Evolutionary conservation across 2,888 invertebrate species (phyloP), one percentile per base, ranked within the genome.

Genomic region (Chymomyza fuscimana): DNA sequence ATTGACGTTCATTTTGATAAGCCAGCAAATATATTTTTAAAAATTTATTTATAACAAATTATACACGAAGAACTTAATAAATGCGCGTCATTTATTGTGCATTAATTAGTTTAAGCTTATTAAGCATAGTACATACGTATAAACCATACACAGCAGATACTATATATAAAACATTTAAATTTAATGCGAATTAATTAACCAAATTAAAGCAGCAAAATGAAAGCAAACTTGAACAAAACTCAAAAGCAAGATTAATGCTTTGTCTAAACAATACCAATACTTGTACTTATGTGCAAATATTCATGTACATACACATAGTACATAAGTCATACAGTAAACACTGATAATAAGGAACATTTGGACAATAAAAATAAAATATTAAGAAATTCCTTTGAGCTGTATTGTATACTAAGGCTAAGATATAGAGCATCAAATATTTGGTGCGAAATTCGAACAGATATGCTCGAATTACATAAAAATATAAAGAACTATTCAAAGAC

Each of bases 191-290:
- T 46, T 46, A 10, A 46, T 46, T 46, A 46, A 46, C 12, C 12
- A 46, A 46, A 46, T 46, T 12, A 12, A 46, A 46, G 10, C 40
- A 3, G 40, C 40, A 46, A 46, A 32, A 10, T 46, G 12, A 46
- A 46, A 32, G 32, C 40, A 46, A 12, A 46, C 25, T 36, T 61
- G 5, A 59, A 15, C 68, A 12, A 52, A 72, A 52, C 62, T 61
- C 72, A 54, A 58, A 54, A 59, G 52, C 70, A 73, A 46, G 40
- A 46, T 46, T 12, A 75, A 81, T 77, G 80, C 76, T 76, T 71
- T 36, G 61, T 58, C 40, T 36, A 52, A 63, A 59, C 72, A 66
- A 54, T 68, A 54, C 3, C 2, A 46, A 12, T 7, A 46, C 40
- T 46, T 46, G 40, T 46, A 15, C 32, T 32, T 5, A 25, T 32